phyloP scores from a whole-genome alignment of 2,113 vertebrate species.

The Gymnocephalus cernua region DNA sequence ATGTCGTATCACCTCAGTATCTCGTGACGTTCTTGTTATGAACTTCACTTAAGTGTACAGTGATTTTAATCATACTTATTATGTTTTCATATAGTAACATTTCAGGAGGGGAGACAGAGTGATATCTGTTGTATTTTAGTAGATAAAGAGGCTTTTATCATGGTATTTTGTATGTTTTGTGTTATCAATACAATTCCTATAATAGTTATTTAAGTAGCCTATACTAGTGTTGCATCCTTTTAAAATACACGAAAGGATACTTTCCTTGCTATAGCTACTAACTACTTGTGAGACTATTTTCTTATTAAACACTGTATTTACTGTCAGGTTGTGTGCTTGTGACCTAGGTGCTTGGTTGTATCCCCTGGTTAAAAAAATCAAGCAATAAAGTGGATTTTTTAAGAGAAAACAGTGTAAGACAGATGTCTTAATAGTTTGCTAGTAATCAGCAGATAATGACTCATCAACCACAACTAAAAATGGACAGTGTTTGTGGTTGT shows the following conservation, averaged over 20 bases:
- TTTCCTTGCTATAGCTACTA: neutral
- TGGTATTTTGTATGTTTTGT: no score
- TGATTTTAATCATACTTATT: neutral
- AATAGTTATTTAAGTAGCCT: neutral
- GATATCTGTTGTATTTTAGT: neutral
- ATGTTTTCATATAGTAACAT: neutral
- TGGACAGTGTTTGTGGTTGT: neutral
- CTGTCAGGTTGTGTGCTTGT: neutral
- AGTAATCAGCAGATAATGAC: constrained; percentile 35
- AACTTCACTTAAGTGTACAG: no score
- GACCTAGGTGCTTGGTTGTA: neutral
- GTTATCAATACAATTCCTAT: neutral
- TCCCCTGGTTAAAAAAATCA: neutral
- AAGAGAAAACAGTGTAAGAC: neutral
- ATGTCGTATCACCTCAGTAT: no score
- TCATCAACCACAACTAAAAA: constrained; percentile 14
- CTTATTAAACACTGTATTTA: neutral
- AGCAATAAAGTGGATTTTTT: neutral
- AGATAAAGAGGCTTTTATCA: neutral
- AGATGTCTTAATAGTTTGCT: neutral
- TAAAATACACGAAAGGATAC: neutral
- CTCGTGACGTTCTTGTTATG: neutral
- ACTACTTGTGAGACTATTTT: neutral
- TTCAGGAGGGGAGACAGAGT: neutral
- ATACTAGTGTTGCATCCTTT: neutral